Conservation (phyloP, 2,113 vertebrate genomes). For the Paedocypris sp. region DNA sequence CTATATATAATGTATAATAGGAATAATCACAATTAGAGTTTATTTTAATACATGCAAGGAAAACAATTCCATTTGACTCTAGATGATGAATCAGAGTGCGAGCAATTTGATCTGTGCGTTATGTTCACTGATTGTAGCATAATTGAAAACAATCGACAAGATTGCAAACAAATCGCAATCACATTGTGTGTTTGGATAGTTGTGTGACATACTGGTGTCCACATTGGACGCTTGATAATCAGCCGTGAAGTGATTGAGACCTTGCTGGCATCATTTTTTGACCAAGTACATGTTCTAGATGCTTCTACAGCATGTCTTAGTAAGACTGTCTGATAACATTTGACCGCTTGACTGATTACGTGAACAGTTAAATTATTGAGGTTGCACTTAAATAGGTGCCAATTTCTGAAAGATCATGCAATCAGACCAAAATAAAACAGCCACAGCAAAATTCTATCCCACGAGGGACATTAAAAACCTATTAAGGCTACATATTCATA, state of each 20-base stretch:
- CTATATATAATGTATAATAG: no score
- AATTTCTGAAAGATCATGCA: constrained; percentile 12
- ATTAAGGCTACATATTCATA: constrained; percentile 15
- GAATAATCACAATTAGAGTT: no score
- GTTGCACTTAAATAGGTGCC: background rate
- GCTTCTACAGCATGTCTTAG: constrained; percentile 39
- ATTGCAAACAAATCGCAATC: no score
- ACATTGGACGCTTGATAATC: no score
- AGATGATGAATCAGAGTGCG: no score
- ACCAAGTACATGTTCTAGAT: constrained; percentile 44
- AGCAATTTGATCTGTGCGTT: no score
- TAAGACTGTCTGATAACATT: constrained; percentile 42
- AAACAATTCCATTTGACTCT: no score
- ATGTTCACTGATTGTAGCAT: no score
- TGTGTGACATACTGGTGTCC: no score
- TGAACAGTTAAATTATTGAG: constrained; percentile 44
- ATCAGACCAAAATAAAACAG: background rate
- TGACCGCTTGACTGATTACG: constrained; percentile 41
- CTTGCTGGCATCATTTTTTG: constrained; percentile 46
- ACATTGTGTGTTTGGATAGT: no score
- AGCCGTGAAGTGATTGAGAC: constrained; percentile 48
- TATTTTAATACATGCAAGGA: no score
- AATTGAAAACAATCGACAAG: no score
- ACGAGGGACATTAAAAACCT: background rate
- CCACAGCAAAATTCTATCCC: constrained; percentile 14